Evolutionary conservation across 2,888 invertebrate species (phyloP), one percentile per base, ranked within the genome.

Genomic region (Tridacna crocea): DNA sequence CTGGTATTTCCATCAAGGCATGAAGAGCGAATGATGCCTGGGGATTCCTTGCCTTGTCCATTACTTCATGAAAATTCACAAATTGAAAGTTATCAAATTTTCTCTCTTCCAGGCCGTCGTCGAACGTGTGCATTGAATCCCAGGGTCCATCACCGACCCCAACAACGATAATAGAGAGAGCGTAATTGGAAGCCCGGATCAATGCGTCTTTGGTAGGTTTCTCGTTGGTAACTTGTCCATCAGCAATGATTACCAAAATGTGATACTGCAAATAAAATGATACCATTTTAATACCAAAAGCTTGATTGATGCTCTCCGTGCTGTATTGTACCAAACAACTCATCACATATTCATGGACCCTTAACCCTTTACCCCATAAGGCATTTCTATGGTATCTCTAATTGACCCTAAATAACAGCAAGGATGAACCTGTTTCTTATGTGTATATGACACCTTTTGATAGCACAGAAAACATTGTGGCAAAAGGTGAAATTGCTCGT

Each of bases 71-170:
- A 88, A 76, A 80, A 36, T 80, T 65, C 36, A 80, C 79, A 65
- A 80, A 80, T 63, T 80, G 80, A 73, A 80, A 95, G 88, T 95
- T 95, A 90, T 95, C 95, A 93, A 95, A 95, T 63, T 93, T 92
- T 58, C 95, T 88, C 82, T 94, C 92, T 11, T 95, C 94, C 13
- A 95, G 90, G 0, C 93, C 92, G 80, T 95, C 95, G 88, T 95
- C 95, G 89, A 95, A 95, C 65, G 94, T 94, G 46, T 93, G 91
- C 95, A 95, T 95, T 89, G 94, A 94, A 58, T 95, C 94, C 95
- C 95, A 95, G 0, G 95, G 95, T 8, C 95, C 95, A 85, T 95
- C 95, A 4, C 95, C 95, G 11, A 95, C 95, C 0, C 95, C 95
- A 0, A 95, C 94, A 75, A 95, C 94, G 74, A 95, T 94, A 80